Percentiles rank a stretch among this genome's conserved stretches.
Conservation (phyloP, 1,140 invertebrate genomes). For the Globodera ellingtonae region DNA sequence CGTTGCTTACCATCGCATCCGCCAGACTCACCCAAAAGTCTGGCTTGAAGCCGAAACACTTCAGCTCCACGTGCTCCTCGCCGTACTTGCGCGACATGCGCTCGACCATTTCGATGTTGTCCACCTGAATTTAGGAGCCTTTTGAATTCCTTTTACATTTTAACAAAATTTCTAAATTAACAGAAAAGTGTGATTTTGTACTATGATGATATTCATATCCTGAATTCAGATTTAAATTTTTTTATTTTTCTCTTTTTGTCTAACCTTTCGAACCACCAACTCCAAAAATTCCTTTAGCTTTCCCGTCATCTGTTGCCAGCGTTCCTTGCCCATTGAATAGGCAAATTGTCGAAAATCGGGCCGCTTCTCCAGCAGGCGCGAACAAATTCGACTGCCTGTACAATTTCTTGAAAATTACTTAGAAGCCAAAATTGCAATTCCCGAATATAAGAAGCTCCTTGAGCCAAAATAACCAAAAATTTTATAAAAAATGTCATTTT, state of each 20-base stretch:
- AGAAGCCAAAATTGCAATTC: no score
- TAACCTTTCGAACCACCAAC: constrained; percentile 57
- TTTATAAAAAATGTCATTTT: no score
- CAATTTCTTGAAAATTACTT: constrained; percentile 6
- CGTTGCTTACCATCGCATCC: constrained; percentile 48
- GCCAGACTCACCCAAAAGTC: constrained; percentile 62
- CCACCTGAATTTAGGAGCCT: constrained; percentile 45
- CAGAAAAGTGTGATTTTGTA: no score
- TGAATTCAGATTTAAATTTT: no score
- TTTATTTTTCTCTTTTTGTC: not conserved
- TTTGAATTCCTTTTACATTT: not conserved
- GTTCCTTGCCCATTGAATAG: constrained; percentile 54
- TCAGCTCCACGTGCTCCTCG: constrained; percentile 58
- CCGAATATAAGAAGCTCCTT: no score
- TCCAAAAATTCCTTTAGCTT: constrained; percentile 56
- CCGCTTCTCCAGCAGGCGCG: constrained; percentile 56
- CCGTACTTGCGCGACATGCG: constrained; percentile 51
- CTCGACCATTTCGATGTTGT: constrained; percentile 55
- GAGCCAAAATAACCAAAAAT: no score
- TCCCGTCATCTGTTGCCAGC: constrained; percentile 49
- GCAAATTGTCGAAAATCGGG: constrained; percentile 56
- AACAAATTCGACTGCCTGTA: constrained; percentile 47
- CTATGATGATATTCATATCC: no score
- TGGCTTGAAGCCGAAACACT: constrained; percentile 59
- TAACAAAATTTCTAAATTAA: not conserved